Evolutionary conservation across 2,888 invertebrate species (phyloP), one percentile per base, ranked within the genome.

Genomic region (Stenolophus ochropezus): DNA sequence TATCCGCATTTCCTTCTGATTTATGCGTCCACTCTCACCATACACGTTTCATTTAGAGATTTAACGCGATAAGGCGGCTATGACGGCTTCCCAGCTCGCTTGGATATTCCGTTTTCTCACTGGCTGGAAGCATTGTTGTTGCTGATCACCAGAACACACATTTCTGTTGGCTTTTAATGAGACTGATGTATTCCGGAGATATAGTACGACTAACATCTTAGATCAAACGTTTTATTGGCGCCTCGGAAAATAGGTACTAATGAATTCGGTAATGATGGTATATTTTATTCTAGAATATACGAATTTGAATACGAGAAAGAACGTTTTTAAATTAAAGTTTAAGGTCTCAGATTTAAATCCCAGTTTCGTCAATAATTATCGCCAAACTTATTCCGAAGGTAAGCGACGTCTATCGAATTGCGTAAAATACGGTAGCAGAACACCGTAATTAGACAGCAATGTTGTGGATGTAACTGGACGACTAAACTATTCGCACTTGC

Each of bases 121-220:
- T 53, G 75, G 27, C 53, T 75, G 14, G 75, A 53, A 75, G 75
- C 75, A 75, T 75, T 75, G 75, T 75, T 75, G 75, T 75, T 42
- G 42, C 42, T 33, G 71, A 42, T 14, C 71, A 20, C 33, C 69
- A 16, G 42, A 73, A 47, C 49, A 51, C 49, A 73, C 51, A 73
- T 73, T 73, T 73, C 49, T 73, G 73, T 49, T 73, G 73, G 5
- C 49, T 73, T 73, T 73, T 73, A 73, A 73, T 73, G 73, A 73
- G 73, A 14, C 73, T 47, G 73, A 73, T 73, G 49, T 49, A 51
- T 73, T 21, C 73, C 2, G 23, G n/a, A n/a, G 73, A 73, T 73
- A 73, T 6, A 47, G 21, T 21, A 47, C 73, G 73, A n/a, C 47
- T 21, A 20, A 16, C 21, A 42, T 23, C 21, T 73, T 21, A 51